Conservation (phyloP, 2,888 invertebrate genomes). For the Ceratothoa steindachneri region DNA sequence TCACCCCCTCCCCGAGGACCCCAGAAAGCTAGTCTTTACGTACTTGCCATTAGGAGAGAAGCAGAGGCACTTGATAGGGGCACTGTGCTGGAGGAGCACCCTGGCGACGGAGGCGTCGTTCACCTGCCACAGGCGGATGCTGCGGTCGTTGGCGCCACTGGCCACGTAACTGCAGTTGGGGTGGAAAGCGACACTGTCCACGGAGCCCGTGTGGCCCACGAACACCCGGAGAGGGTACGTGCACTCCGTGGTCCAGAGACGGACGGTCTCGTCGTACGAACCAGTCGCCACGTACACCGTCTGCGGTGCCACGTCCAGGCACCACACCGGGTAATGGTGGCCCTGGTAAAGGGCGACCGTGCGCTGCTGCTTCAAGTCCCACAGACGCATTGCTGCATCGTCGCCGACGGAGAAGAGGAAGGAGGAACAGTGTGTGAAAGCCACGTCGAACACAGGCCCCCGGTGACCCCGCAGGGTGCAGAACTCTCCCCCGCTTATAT, state of each 20-base stretch:
- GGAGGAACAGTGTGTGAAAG: conserved; percentile 54
- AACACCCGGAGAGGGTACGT: conserved; percentile 77
- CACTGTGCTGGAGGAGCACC: conserved; percentile 72
- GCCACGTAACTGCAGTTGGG: conserved; percentile 85
- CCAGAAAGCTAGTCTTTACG: no score
- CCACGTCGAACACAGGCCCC: conserved; percentile 67
- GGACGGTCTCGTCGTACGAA: conserved; percentile 73
- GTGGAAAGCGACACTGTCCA: conserved; percentile 83
- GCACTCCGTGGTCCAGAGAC: conserved; percentile 75
- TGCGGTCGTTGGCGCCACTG: conserved; percentile 84
- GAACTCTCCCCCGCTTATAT: conserved; percentile 51
- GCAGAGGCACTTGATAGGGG: conserved; percentile 68
- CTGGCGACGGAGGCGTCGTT: conserved; percentile 76
- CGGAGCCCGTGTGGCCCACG: conserved; percentile 81
- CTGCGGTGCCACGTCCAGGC: conserved; percentile 67
- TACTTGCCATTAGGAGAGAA: conserved; percentile 81
- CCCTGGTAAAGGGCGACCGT: conserved; percentile 72
- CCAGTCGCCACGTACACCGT: conserved; percentile 71
- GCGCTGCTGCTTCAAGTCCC: conserved; percentile 66
- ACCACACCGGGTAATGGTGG: conserved; percentile 86
- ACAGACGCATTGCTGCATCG: conserved; percentile 72
- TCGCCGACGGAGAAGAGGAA: conserved; percentile 64
- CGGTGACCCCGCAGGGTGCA: conserved; percentile 68
- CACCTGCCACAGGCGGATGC: conserved; percentile 80
- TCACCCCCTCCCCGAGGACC: no score